Evolutionary conservation across 2,888 invertebrate genomes (phyloP).

Genomic region (Nomada fabriciana): DNA sequence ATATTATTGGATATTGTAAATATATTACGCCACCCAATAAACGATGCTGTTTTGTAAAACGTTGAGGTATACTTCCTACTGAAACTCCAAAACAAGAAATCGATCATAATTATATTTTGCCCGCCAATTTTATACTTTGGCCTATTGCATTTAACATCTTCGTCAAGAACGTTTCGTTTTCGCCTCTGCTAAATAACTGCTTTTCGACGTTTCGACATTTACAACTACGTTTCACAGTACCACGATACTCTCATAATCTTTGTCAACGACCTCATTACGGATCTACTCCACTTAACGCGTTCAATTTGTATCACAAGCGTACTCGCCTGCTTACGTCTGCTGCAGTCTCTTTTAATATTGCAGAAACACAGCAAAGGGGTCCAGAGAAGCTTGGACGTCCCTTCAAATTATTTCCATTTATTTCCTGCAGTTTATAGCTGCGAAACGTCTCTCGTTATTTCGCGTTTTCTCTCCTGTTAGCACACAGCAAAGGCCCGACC

Average conservation of each 20-base stretch:
- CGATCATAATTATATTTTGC: too few relatives aligned
- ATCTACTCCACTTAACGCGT: background rate
- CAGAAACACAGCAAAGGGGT: background rate
- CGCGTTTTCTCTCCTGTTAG: constrained; percentile 54
- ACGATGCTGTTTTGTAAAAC: too few relatives aligned
- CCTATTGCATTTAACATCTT: too few relatives aligned
- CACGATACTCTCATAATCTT: background rate
- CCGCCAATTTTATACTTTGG: too few relatives aligned
- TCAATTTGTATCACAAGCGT: constrained; percentile 27
- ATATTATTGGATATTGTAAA: too few relatives aligned
- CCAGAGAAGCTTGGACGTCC: background rate
- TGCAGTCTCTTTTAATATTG: background rate
- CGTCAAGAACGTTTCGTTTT: too few relatives aligned
- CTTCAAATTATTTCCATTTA: constrained; percentile 50
- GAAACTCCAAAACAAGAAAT: too few relatives aligned
- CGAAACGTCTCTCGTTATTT: constrained; percentile 47
- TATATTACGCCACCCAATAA: too few relatives aligned
- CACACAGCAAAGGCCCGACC: constrained; percentile 28
- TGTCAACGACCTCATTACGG: background rate
- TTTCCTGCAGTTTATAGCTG: constrained; percentile 51
- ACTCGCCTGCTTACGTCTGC: background rate
- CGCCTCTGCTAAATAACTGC: too few relatives aligned
- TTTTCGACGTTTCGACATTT: background rate
- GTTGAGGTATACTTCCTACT: too few relatives aligned
- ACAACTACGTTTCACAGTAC: background rate